Evolutionary conservation across 2,113 vertebrate genomes (phyloP).

Genomic region (Mesoclemmys tuberculata): DNA sequence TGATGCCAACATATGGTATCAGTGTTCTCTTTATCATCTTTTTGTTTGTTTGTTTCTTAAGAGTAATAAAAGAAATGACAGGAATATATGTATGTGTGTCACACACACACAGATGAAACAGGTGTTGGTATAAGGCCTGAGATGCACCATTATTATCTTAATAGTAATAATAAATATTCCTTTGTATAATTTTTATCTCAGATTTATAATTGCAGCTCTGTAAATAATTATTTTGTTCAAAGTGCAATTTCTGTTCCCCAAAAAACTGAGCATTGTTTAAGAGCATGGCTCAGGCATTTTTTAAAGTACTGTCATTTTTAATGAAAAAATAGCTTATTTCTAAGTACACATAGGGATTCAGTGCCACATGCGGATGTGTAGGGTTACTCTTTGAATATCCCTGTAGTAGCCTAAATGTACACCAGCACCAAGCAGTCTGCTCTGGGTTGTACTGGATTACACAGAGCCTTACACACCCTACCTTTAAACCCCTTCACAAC

Average conservation of each 20-base stretch:
- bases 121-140: background rate
- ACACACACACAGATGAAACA: background rate
- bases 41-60: conserved; percentile 4
- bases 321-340: background rate
- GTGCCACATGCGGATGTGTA: background rate
- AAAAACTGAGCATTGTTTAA: background rate
- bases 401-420: background rate
- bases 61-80: background rate
- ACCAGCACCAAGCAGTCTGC: background rate
- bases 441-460: background rate
- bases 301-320: background rate
- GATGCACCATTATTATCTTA: background rate
- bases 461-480: background rate
- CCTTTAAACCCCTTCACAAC: background rate
- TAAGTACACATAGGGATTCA: background rate
- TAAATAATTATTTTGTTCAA: conserved; percentile 1
- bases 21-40: background rate
- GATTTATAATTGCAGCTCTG: conserved; percentile 5
- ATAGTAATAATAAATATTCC: background rate
- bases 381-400: background rate
- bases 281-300: conserved; percentile 16
- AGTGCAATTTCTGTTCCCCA: conserved; percentile 29
- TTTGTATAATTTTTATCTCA: background rate
- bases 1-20: background rate
- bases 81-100: background rate